Conservation (phyloP, 64 coral and sea anemone species). For the Actinia equina region DNA sequence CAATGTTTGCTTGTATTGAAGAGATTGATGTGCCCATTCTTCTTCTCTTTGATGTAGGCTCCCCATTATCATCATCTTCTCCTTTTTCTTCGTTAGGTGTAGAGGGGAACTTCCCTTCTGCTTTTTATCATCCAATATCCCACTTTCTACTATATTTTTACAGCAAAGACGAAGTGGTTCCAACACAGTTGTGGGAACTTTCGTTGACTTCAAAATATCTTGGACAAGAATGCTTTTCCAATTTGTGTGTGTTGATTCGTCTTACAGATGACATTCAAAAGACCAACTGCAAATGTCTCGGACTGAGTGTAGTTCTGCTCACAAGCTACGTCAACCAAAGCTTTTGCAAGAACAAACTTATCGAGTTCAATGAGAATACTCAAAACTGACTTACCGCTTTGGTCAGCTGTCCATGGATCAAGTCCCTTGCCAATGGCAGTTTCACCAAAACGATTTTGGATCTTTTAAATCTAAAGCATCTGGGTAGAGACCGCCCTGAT, state of each 20-base stretch:
- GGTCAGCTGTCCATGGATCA: neutral
- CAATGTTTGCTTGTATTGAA: neutral
- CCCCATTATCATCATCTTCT: too few species aligned
- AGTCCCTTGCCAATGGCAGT: neutral
- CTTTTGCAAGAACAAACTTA: too few species aligned
- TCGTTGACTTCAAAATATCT: neutral
- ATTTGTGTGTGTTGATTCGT: neutral
- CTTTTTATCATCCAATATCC: too few species aligned
- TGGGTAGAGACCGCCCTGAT: neutral
- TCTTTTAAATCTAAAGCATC: neutral
- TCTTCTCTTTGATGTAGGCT: too few species aligned
- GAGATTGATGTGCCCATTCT: too few species aligned
- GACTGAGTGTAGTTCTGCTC: neutral
- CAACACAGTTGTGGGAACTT: too few species aligned
- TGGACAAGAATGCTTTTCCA: constrained; percentile 9
- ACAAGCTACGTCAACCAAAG: neutral
- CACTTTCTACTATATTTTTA: too few species aligned
- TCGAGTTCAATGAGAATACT: too few species aligned
- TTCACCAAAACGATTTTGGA: neutral
- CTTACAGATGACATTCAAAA: constrained; percentile 4
- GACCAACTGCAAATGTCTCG: neutral
- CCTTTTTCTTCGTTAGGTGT: too few species aligned
- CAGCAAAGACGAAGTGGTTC: neutral
- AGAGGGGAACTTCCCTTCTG: too few species aligned
- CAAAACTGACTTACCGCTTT: neutral